These are phyloP conservation scores for Tamandua tetradactyla DNA, from an alignment of 2,797 vertebrate species.

Conservation along the genomic window DNA sequence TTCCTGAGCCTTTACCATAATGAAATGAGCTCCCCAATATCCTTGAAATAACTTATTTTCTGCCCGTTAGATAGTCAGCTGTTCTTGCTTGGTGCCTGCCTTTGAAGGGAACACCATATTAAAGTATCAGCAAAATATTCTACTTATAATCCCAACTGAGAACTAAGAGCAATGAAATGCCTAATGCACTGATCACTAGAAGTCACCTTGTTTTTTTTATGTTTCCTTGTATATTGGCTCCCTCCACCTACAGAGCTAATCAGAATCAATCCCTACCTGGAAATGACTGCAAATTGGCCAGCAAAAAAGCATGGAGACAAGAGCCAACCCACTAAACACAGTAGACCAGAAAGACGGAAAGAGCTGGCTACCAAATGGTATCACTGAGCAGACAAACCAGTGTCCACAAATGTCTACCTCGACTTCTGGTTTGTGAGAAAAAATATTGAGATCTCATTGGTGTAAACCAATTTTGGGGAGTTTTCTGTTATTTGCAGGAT, in stretches of 20 bases:
- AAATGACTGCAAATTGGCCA: not conserved
- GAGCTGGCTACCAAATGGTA: no score
- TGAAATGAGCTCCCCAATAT: not conserved
- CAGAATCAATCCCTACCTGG: not conserved
- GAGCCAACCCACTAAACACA: not conserved
- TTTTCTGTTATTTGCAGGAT: not conserved
- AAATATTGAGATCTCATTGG: not conserved
- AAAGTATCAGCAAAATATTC: not conserved
- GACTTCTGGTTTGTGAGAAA: not conserved
- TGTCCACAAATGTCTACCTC: not conserved
- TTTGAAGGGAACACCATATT: not conserved
- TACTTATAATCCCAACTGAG: not conserved
- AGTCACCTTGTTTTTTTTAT: not conserved
- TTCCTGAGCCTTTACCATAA: not conserved
- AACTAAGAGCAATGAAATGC: not conserved
- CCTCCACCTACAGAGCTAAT: not conserved
- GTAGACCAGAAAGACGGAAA: no score
- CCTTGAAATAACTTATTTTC: not conserved
- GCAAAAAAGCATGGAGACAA: not conserved
- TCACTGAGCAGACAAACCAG: not conserved
- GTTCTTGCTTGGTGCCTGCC: not conserved
- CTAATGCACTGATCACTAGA: no score
- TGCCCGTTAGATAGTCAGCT: not conserved
- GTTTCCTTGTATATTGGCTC: not conserved
- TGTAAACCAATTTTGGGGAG: not conserved